These are phyloP conservation scores for Troglohyphantes excavatus DNA, from an alignment of 2,888 invertebrate species.

Conservation along the genomic window DNA sequence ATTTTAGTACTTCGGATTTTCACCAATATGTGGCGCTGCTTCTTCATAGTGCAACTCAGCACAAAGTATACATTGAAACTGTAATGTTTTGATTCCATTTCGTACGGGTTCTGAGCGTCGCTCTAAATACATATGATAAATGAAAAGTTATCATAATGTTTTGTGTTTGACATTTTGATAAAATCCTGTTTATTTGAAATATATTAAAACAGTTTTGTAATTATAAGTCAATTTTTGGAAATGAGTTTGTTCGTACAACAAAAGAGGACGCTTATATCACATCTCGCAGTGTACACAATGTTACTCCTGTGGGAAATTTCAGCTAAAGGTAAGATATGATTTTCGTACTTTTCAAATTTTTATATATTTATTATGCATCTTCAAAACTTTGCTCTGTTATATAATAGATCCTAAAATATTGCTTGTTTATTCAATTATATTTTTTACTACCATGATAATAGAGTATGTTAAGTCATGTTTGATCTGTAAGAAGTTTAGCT, in stretches of 20 bases:
- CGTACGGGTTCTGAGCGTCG: too few species aligned
- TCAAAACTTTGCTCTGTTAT: too few species aligned
- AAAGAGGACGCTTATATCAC: background rate
- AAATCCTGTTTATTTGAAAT: background rate
- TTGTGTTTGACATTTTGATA: too few species aligned
- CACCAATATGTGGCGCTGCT: conserved; percentile 63
- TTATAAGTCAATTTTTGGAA: background rate
- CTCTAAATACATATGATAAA: too few species aligned
- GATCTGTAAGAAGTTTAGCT: too few species aligned
- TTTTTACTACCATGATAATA: too few species aligned
- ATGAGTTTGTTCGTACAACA: background rate
- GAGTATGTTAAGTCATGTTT: too few species aligned
- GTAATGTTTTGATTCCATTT: too few species aligned
- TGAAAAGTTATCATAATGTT: background rate
- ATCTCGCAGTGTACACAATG: background rate
- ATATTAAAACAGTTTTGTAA: background rate
- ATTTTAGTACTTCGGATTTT: conserved; percentile 3
- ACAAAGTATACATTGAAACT: background rate
- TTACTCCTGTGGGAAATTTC: background rate
- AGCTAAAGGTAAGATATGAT: background rate
- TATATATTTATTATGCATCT: background rate
- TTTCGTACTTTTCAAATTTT: background rate
- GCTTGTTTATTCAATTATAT: too few species aligned
- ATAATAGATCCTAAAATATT: too few species aligned
- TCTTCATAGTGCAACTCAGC: background rate